A percentile compares a stretch with the other conserved stretches of the same genome.
phyloP scores from a whole-genome alignment of 2,888 invertebrate species.

The Amblyteles armatorius region DNA sequence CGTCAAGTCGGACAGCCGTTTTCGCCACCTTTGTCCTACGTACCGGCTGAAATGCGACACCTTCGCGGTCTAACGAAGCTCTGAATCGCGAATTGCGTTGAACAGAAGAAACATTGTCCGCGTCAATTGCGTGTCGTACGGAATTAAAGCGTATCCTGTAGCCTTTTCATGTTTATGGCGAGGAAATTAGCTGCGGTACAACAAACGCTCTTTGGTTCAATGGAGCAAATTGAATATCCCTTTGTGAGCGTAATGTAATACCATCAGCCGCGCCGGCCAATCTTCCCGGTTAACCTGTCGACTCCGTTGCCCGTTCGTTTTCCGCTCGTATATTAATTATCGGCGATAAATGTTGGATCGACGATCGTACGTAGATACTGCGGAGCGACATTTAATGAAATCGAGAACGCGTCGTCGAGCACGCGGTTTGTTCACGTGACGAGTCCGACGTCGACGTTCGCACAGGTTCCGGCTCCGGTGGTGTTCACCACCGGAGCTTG shows the following conservation, averaged over 20 bases:
- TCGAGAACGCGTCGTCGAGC: constrained; percentile 20
- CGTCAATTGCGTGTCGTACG: too few species aligned
- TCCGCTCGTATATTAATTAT: neutral
- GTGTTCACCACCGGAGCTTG: neutral
- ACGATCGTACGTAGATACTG: neutral
- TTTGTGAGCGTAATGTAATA: neutral
- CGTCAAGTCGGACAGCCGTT: too few species aligned
- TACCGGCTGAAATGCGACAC: too few species aligned
- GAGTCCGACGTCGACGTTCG: constrained; percentile 28
- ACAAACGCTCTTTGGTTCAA: neutral
- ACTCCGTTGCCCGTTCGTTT: neutral
- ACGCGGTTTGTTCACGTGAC: constrained; percentile 17
- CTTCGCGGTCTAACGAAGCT: too few species aligned
- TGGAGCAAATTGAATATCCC: neutral
- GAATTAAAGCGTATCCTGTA: too few species aligned
- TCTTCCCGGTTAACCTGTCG: neutral
- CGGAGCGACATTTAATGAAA: constrained; percentile 7
- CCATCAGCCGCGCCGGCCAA: neutral
- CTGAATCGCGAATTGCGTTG: too few species aligned
- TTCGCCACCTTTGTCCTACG: too few species aligned
- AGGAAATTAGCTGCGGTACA: neutral
- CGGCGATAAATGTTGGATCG: neutral
- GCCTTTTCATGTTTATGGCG: too few species aligned
- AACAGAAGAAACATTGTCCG: too few species aligned
- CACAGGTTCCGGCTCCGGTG: constrained; percentile 24